Base-by-base conservation (phyloP, 2,113 vertebrate species). In the Lophura nycthemera region DNA sequence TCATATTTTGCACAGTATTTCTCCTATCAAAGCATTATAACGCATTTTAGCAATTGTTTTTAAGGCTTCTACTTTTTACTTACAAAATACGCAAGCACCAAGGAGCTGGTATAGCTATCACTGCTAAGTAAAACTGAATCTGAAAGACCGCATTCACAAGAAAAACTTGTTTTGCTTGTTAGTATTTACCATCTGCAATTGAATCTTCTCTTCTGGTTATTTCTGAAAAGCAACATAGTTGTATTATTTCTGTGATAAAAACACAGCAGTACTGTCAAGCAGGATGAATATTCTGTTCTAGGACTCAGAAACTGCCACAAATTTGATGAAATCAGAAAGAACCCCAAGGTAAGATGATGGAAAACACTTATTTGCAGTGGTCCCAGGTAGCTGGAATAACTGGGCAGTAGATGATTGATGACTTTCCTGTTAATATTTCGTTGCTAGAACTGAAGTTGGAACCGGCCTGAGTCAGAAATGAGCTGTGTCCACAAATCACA, bases 161-260 rank as follows among this genome's bases (percentile, higher is more conserved):
- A 83, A 32, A 65, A 76, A 13, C 27, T 80, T 29, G 11, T 89
- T 74, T 2, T 2, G 1, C n/a, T 72, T 48, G 6, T 84, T 61
- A 79, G 34, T 79, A 95, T 77, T 96, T 86, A 97, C 97, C 88
- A 60, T 85, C 71, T 88, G 40, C 8, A 83, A 48, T 8, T 70
- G 87, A 71, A 42, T 81, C 92, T 57, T 93, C 81, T 96, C 64
- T 76, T 67, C 67, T 70, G 40, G 50, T 24, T 16, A 96, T 50
- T 78, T 93, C 96, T 95, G 88, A 76, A 94, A 97, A 84, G 45
- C 34, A 97, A 91, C 30, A 60, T 0, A 32, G 12, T 61, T 87
- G 50, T 60, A 21, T 91, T 92, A 75, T 21, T 86, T 81, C n/a
- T 67, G 9, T 61, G 18, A 34, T 63, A 83, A 69, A 87, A 71